Percentiles rank a stretch among this genome's conserved stretches.
Evolutionary conservation across 2,888 invertebrate genomes (phyloP).

Genomic region (Pterostichus niger): DNA sequence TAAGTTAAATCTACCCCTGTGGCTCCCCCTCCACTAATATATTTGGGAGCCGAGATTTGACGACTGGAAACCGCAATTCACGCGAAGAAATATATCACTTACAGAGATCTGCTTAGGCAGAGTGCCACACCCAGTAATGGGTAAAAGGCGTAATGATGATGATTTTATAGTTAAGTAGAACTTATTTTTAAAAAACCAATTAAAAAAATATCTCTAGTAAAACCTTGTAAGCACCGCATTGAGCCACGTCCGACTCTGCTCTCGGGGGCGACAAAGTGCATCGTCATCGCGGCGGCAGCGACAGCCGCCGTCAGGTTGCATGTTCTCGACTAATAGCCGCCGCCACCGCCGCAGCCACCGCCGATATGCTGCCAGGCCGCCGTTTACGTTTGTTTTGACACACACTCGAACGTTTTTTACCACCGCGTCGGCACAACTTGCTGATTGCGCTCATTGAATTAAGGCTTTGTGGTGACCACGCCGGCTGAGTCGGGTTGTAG

Average conservation of each 20-base stretch:
- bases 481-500: not conserved
- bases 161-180: too few relatives aligned
- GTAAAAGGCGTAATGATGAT: too few relatives aligned
- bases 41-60: too few relatives aligned
- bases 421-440: constrained; percentile 16
- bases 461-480: constrained; percentile 28
- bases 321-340: constrained; percentile 43
- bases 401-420: constrained; percentile 41
- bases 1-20: too few relatives aligned
- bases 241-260: not conserved
- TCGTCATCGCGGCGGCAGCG: constrained; percentile 30
- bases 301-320: constrained; percentile 44
- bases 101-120: too few relatives aligned
- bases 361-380: constrained; percentile 5
- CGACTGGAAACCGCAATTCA: too few relatives aligned
- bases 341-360: constrained; percentile 28
- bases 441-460: constrained; percentile 50
- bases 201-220: not conserved
- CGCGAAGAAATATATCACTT: too few relatives aligned
- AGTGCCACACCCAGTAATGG: too few relatives aligned
- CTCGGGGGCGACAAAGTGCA: constrained; percentile 25
- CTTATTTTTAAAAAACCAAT: too few relatives aligned
- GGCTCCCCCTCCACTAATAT: too few relatives aligned
- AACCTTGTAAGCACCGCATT: not conserved
- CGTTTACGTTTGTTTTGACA: constrained; percentile 51